Evolutionary conservation across 2,797 vertebrate species (phyloP).

Genomic region (Argya squamiceps): DNA sequence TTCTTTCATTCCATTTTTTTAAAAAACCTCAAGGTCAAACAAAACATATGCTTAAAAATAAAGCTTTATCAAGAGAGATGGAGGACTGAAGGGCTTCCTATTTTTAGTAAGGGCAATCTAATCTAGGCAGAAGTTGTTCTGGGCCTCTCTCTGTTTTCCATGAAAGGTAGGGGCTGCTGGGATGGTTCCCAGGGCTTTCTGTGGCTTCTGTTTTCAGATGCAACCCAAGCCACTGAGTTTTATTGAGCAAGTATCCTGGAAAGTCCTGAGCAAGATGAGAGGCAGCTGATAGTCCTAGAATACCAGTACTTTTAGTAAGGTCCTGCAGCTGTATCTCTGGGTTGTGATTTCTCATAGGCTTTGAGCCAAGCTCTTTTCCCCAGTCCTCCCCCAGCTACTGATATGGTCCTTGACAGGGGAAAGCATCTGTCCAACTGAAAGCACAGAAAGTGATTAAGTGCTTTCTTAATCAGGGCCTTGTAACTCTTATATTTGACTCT

Average conservation of each 20-base stretch:
- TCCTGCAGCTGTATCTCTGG: constrained; percentile 21
- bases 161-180: constrained; percentile 37
- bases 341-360: constrained; percentile 52
- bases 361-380: constrained; percentile 41
- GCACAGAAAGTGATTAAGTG: constrained; percentile 41
- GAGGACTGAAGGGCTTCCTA: constrained; percentile 52
- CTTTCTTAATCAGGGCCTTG: constrained; percentile 51
- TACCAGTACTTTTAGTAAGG: constrained; percentile 7
- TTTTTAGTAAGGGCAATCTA: constrained; percentile 65
- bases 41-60: constrained; percentile 55
- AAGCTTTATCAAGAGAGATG: constrained; percentile 57
- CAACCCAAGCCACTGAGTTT: constrained; percentile 2
- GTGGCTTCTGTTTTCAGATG: constrained; percentile 53
- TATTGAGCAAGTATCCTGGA: constrained; percentile 19
- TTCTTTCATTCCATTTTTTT: background rate
- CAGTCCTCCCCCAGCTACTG: constrained; percentile 45
- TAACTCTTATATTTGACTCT: constrained; percentile 14
- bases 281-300: constrained; percentile 32
- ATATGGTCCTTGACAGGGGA: constrained; percentile 24
- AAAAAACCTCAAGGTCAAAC: constrained; percentile 37
- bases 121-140: constrained; percentile 52
- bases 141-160: constrained; percentile 9
- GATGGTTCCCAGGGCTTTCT: constrained; percentile 21
- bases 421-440: constrained; percentile 38
- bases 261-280: constrained; percentile 28